Evolutionary conservation across 2,888 invertebrate genomes (phyloP).

Genomic region (Parnassius mnemosyne): DNA sequence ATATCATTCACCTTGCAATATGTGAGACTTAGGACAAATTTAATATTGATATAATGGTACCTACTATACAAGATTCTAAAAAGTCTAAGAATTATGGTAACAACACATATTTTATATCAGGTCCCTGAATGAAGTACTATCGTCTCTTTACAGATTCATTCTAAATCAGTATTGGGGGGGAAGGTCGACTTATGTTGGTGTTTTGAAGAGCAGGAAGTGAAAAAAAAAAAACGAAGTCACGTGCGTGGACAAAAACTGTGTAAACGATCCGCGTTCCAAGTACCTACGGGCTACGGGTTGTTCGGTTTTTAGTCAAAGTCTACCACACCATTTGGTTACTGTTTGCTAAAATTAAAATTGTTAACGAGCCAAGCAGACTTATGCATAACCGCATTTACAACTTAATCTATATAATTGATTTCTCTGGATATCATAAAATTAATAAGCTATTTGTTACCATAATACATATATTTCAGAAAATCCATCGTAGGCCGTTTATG

Average conservation of each 20-base stretch:
- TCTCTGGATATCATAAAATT: no score
- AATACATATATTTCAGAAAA: no score
- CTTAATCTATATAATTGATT: no score
- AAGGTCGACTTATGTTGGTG: slow-evolving; percentile 1
- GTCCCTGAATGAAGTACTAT: not conserved
- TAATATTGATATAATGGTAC: no score
- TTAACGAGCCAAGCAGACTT: no score
- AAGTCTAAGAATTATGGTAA: not conserved
- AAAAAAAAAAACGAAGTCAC: slow-evolving; percentile 13
- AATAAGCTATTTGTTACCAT: no score
- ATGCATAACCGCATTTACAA: no score
- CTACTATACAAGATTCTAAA: no score
- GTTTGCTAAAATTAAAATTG: no score
- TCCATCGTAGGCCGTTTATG: no score
- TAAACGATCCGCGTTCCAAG: slow-evolving; percentile 15
- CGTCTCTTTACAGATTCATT: not conserved
- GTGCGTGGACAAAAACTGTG: slow-evolving; percentile 10
- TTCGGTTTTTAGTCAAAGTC: slow-evolving; percentile 4
- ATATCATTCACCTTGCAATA: no score
- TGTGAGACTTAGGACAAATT: no score
- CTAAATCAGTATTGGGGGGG: not conserved
- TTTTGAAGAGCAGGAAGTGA: not conserved
- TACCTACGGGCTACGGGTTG: not conserved
- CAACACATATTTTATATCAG: not conserved
- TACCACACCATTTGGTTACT: not conserved